A percentile compares a stretch with the other conserved stretches of the same genome.
Evolutionary conservation across 1,140 invertebrate genomes (phyloP).

Genomic region (Mamestra configurata): DNA sequence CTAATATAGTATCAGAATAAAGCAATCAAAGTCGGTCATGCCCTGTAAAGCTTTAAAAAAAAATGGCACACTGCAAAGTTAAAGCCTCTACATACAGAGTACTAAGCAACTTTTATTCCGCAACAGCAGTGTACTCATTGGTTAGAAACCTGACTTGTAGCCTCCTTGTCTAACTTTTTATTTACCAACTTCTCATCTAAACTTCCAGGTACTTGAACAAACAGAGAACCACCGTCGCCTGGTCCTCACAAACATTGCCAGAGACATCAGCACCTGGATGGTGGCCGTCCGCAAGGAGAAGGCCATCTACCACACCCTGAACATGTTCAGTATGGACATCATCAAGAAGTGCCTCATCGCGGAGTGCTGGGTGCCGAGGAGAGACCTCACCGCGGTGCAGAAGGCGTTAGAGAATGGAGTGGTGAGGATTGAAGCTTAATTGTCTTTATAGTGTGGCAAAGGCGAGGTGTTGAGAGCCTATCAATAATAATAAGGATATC

Average conservation of each 20-base stretch:
- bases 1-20: too few relatives aligned
- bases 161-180: too few relatives aligned
- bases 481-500: too few relatives aligned
- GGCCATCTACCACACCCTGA: conserved; percentile 79
- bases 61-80: too few relatives aligned
- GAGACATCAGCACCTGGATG: conserved; percentile 92
- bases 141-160: too few relatives aligned
- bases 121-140: too few relatives aligned
- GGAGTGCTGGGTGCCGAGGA: conserved; percentile 96
- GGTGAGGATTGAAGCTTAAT: conserved; percentile 87
- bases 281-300: conserved; percentile 95
- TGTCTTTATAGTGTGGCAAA: not conserved
- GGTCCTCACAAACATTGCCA: conserved; percentile 91
- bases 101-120: too few relatives aligned
- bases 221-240: conserved; percentile 97
- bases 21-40: too few relatives aligned
- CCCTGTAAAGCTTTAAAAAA: too few relatives aligned
- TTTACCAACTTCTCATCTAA: too few relatives aligned
- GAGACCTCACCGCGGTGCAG: conserved; percentile 93
- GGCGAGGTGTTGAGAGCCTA: too few relatives aligned
- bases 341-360: conserved; percentile 96
- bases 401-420: conserved; percentile 95
- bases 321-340: conserved; percentile 92
- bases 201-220: conserved; percentile 93
- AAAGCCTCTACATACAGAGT: too few relatives aligned